Evolutionary conservation across 2,888 invertebrate species (phyloP), one percentile per base, ranked within the genome.

Genomic region (Amphipoea lucens): DNA sequence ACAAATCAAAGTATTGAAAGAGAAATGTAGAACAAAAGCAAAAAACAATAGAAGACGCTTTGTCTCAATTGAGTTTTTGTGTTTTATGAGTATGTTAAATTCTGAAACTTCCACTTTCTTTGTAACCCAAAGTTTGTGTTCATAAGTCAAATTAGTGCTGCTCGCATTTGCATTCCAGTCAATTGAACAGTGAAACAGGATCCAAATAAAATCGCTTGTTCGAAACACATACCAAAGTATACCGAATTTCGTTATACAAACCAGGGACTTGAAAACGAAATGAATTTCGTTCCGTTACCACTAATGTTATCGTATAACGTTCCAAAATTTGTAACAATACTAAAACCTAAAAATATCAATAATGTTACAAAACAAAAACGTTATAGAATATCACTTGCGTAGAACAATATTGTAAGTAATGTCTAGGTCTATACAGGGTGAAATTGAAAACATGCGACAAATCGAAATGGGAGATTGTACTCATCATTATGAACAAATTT

Each of bases 1-100:
- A 79, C 80, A 82, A 60, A 74, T 84, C 60, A 70, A 73, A 65
- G 80, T 85, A 72, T 40, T 85, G 29, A 11, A 65, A 75, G 62
- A 42, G 57, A 81, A 67, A 62, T 85, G 81, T 70, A 80, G 81
- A 57, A 65, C 7, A 23, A 48, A 83, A 73, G 71, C 79, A 4
- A 42, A 73, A 84, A 60, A 45, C 69, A 20, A 65, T 11, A 48
- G 9, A 48, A 45, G 62, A 11, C 12, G 4, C 40, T 40, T n/a
- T n/a, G 11, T 20, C 40, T 40, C 11, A 51, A 60, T 71, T 60
- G n/a, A 71, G 5, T 71, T 54, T 54, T 40, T 17, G 5, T 60
- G n/a, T 17, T 60, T 71, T 20, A 70, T 40, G 23, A 68, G 2
- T 23, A 42, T 6, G 68, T 68, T 68, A 36, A 36, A 79, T 66